Base-by-base conservation (phyloP, 2,888 invertebrate genomes). In the Thecophora atra region DNA sequence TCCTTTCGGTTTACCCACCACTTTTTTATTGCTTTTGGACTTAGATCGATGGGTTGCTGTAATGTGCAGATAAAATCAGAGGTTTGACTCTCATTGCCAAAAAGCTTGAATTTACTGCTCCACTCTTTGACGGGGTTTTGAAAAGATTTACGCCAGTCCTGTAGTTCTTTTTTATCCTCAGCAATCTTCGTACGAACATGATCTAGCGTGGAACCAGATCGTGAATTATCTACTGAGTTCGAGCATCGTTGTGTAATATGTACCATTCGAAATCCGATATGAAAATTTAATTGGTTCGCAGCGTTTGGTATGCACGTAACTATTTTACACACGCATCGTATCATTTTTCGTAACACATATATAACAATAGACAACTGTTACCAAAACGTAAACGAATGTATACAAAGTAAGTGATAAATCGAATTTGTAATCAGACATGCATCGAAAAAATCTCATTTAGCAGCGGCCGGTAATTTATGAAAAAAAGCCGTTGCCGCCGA, bases 141-240 rank as follows among this genome's bases (percentile, higher is more conserved):
- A 87, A 90, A 89, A 0, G 90, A 89, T 63, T 88, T 89, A n/a
- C 91, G 87, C 91, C 91, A 91, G 6, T 37, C 37, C 64, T 89
- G 86, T 44, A 90, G 84, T 73, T 89, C 89, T 58, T 84, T 82
- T 79, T 89, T 86, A 6, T 84, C 84, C n/a, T 77, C 76, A 1
- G 76, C 80, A 26, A 87, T 72, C 72, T 85, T 81, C 30, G 80
- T 76, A 2, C 79, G 79, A n/a, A 85, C 75, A 17, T 79, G 76
- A 6, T 80, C 81, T 0, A 81, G 72, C 13, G 80, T 75, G 0
- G 77, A 71, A 21, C 75, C 79, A 17, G 78, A 74, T 30, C 30
- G 56, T n/a, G n/a, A 52, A 19, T 5, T 3, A n/a, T n/a, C n/a
- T n/a, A n/a, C 52, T 54, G 54, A 11, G 4, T 54, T 54, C 21